Evolutionary conservation across 2,888 invertebrate species (phyloP).

Genomic region (Cordilura impudica): DNA sequence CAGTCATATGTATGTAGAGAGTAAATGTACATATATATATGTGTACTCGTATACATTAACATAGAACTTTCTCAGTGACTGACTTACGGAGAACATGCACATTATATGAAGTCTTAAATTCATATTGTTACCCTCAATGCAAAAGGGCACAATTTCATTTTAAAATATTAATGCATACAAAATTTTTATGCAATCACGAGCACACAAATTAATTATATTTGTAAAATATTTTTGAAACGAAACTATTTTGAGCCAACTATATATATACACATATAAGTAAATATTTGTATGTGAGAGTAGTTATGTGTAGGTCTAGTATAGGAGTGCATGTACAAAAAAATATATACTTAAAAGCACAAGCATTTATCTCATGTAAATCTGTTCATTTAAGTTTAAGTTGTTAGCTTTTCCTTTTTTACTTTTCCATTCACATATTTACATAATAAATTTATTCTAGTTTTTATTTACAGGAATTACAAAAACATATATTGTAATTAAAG

Average conservation of each 20-base stretch:
- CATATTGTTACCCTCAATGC: no score
- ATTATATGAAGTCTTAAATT: no score
- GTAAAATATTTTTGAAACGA: no score
- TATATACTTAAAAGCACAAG: conserved; percentile 29
- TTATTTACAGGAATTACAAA: conserved; percentile 24
- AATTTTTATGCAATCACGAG: not conserved
- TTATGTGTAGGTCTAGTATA: not conserved
- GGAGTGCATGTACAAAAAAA: conserved; percentile 10
- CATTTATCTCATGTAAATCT: conserved; percentile 46
- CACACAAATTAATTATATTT: no score
- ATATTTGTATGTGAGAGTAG: not conserved
- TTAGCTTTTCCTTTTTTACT: conserved; percentile 5
- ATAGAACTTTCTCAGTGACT: no score
- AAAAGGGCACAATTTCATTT: no score
- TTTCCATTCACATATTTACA: not conserved
- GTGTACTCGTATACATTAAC: no score
- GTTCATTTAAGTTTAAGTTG: conserved; percentile 39
- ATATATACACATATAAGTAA: not conserved
- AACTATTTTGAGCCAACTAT: not conserved
- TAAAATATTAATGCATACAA: no score
- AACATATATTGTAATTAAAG: conserved; percentile 12
- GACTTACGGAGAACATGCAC: no score
- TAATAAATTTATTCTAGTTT: conserved; percentile 18
- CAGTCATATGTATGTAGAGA: no score
- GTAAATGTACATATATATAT: no score